phyloP scores from a whole-genome alignment of 2,797 vertebrate species.

The Crossoptilon crossoptilon region DNA sequence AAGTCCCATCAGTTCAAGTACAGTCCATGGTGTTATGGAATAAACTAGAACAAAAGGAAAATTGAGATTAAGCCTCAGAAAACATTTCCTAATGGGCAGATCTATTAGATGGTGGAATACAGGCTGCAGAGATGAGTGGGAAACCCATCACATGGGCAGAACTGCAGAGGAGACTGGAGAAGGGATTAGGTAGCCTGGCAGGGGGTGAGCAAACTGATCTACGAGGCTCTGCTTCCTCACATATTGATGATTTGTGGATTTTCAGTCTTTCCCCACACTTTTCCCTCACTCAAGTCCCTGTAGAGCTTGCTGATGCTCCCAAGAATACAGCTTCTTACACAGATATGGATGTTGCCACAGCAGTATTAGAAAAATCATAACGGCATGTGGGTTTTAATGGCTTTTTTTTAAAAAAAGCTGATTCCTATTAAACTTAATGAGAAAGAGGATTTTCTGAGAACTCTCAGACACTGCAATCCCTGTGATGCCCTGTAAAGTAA shows the following conservation, averaged over 20 bases:
- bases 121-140: neutral
- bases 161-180: neutral
- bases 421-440: neutral
- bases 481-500: neutral
- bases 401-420: neutral
- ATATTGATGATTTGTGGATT: neutral
- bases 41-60: constrained; percentile 18
- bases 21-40: neutral
- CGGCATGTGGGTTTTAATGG: neutral
- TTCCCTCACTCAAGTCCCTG: neutral
- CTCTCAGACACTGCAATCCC: neutral
- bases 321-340: neutral
- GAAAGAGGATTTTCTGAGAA: neutral
- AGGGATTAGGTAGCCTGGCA: neutral
- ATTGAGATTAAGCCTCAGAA: neutral
- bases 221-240: neutral
- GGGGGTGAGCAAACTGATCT: neutral
- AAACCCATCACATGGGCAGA: neutral
- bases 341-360: neutral
- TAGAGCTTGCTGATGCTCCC: neutral
- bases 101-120: neutral
- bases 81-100: neutral
- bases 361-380: neutral
- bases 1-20: neutral
- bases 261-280: neutral